Evolutionary conservation across 2,888 invertebrate species (phyloP), one percentile per base, ranked within the genome.

Genomic region (Merodon equestris): DNA sequence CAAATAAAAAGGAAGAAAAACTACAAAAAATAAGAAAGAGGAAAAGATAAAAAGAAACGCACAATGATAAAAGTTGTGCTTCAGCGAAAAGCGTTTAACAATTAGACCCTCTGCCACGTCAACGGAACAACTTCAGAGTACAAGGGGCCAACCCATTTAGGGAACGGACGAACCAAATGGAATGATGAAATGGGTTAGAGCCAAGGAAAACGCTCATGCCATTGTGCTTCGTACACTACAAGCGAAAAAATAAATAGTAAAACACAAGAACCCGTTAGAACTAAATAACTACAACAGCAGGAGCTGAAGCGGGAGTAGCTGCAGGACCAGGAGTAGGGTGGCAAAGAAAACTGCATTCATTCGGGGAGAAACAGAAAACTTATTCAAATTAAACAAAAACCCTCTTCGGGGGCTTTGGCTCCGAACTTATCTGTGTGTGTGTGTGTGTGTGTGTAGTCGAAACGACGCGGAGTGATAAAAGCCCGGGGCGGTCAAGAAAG

Each of bases 61-160:
- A 64, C 63, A 70, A 70, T 67, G 70, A 48, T 57, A 75, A 75
- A 70, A 75, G 70, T 75, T 75, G 63, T 47, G 40, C 58, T 57
- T 60, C 40, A 67, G 74, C 50, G 56, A 70, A 70, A 58, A 58
- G 18, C 51, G 42, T 64, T 75, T 53, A 63, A 64, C 75, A 75
- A 75, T 75, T 70, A 75, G 64, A 58, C 64, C 63, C 70, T 9
- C 15, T 27, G 27, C 27, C 27, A 27, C 27, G 27, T 27, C 27
- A 27, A 27, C 27, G 27, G 27, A 27, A 27, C 27, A 27, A 27
- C 27, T 27, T 27, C 27, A 27, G n/a, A n/a, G 27, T 27, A 27
- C 27, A 27, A 27, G 27, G 27, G 7, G 27, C 27, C 7, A 27
- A 27, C 3, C n/a, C 27, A 27, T 27, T 7, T 27, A 27, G 27